Conservation (phyloP, 2,113 vertebrate species). For the Crotalus horridus region DNA sequence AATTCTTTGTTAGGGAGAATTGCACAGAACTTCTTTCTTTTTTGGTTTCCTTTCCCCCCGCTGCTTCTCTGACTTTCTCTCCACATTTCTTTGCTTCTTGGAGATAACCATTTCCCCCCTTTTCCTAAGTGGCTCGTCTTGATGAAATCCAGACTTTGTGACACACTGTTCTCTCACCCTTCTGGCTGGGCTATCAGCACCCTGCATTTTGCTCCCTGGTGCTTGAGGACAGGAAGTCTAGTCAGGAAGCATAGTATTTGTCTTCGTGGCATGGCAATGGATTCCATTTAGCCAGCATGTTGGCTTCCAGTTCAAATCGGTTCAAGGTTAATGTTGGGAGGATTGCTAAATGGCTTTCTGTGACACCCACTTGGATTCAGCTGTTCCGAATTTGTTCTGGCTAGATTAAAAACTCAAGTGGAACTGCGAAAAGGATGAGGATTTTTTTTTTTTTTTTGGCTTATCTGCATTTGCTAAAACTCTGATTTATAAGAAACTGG, state of each 20-base stretch:
- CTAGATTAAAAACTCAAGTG: conserved; percentile 6
- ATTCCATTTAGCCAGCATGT: accelerated
- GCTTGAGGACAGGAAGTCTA: conserved; percentile 14
- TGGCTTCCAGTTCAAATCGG: accelerated
- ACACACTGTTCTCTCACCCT: conserved; percentile 36
- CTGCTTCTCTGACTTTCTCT: neutral
- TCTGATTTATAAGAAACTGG: neutral
- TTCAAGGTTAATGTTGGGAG: neutral
- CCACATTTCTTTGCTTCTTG: neutral
- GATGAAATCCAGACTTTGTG: conserved; percentile 53
- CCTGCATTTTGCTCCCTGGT: neutral
- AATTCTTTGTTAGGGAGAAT: conserved; percentile 66
- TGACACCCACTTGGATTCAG: accelerated
- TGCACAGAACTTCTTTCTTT: conserved; percentile 27
- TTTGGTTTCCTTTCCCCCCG: neutral
- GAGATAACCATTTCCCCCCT: conserved; percentile 19
- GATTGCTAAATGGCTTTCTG: accelerated
- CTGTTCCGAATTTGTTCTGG: neutral
- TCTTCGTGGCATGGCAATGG: neutral
- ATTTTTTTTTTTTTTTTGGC: accelerated
- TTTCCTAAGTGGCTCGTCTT: conserved; percentile 25
- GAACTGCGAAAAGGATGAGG: neutral
- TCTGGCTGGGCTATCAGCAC: conserved; percentile 32
- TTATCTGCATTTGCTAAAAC: accelerated
- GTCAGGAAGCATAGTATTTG: conserved; percentile 5